Percentiles rank a stretch among this genome's conserved stretches.
Conservation (phyloP, 2,797 vertebrate species). For the Glyptemys insculpta region DNA sequence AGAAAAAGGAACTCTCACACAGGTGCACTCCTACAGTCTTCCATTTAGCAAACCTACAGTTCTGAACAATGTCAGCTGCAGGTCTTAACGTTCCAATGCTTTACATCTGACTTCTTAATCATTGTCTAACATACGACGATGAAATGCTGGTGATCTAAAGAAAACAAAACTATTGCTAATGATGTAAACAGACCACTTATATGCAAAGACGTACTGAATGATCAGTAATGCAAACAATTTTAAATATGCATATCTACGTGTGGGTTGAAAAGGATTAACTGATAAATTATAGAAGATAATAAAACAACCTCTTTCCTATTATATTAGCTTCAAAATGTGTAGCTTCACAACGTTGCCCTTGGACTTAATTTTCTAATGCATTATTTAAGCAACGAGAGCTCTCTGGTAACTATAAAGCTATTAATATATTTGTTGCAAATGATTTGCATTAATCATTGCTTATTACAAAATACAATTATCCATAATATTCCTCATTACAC, state of each 20-base stretch:
- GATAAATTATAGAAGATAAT: background rate
- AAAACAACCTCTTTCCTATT: background rate
- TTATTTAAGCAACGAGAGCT: constrained; percentile 43
- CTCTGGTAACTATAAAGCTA: background rate
- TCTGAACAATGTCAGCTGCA: background rate
- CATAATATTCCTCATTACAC: background rate
- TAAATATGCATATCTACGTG: background rate
- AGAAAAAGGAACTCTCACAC: background rate
- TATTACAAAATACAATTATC: constrained; percentile 46
- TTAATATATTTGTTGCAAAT: background rate
- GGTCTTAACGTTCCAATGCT: background rate
- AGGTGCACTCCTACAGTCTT: background rate
- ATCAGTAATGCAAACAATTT: background rate
- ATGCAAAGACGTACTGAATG: background rate
- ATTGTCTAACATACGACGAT: background rate
- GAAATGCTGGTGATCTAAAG: background rate
- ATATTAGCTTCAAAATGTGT: background rate
- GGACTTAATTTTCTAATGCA: constrained; percentile 24
- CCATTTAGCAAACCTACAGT: background rate
- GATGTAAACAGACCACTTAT: background rate
- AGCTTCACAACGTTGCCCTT: constrained; percentile 13
- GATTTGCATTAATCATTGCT: constrained; percentile 24
- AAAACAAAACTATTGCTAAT: background rate
- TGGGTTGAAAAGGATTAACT: background rate
- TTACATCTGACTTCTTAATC: background rate